Conservation (phyloP, 1,140 invertebrate genomes). For the Drosophila sucinea region DNA sequence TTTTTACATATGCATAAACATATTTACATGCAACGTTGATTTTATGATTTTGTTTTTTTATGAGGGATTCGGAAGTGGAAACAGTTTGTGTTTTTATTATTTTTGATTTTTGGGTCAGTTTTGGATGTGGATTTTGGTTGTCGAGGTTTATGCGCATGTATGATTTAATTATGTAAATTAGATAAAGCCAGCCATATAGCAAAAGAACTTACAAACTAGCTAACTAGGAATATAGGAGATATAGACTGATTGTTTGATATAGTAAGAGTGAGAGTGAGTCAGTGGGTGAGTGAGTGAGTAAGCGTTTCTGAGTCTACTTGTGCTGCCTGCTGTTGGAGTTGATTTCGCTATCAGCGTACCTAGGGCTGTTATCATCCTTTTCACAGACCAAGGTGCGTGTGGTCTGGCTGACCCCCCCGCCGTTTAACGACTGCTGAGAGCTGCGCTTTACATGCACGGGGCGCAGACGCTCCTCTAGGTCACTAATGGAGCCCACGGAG, state of each 20-base stretch:
- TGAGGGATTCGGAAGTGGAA: constrained; percentile 30
- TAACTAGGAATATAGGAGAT: constrained; percentile 54
- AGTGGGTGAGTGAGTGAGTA: constrained; percentile 50
- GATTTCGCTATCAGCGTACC: constrained; percentile 79
- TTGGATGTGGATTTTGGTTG: constrained; percentile 65
- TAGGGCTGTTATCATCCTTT: constrained; percentile 82
- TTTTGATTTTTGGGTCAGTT: constrained; percentile 57
- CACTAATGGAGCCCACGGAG: constrained; percentile 76
- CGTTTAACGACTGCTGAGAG: constrained; percentile 68
- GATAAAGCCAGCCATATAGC: constrained; percentile 72
- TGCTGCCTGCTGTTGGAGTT: constrained; percentile 77
- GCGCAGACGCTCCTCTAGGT: constrained; percentile 75
- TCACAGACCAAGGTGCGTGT: constrained; percentile 76
- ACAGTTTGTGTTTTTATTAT: constrained; percentile 29
- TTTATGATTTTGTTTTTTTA: constrained; percentile 68
- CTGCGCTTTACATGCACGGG: constrained; percentile 73
- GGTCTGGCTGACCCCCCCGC: constrained; percentile 49
- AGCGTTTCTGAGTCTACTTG: constrained; percentile 49
- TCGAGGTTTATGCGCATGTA: constrained; percentile 61
- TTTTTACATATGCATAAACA: constrained; percentile 53
- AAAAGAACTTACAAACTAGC: constrained; percentile 74
- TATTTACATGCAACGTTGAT: constrained; percentile 57
- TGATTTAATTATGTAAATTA: constrained; percentile 80
- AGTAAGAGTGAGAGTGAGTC: constrained; percentile 18
- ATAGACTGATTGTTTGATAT: constrained; percentile 11